A percentile compares a stretch with the other conserved stretches of the same genome.
Conservation (phyloP, 2,888 invertebrate species). For the Mactromeris polynyma region DNA sequence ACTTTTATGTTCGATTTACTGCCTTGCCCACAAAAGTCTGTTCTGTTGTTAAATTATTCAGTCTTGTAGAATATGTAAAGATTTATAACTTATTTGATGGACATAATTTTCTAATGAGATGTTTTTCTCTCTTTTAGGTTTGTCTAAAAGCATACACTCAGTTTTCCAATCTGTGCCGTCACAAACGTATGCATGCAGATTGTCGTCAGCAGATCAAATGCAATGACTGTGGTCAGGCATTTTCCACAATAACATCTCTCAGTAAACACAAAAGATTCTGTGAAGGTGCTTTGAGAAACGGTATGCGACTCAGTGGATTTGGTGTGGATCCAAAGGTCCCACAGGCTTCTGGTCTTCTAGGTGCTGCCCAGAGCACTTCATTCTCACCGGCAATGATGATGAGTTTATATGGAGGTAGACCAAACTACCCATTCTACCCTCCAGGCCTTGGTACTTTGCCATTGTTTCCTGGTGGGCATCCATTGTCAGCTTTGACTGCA, state of each 20-base stretch:
- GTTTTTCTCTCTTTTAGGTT: slow-evolving; percentile 65
- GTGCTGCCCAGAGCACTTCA: slow-evolving; percentile 65
- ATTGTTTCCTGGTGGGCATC: slow-evolving; percentile 72
- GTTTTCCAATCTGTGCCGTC: slow-evolving; percentile 99
- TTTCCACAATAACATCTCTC: slow-evolving; percentile 96
- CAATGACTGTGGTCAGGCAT: slow-evolving; percentile 96
- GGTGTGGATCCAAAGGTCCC: slow-evolving; percentile 67
- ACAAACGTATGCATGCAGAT: slow-evolving; percentile 99
- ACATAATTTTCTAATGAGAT: not conserved
- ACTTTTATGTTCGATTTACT: no score
- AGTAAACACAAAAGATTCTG: slow-evolving; percentile 98
- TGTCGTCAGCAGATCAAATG: slow-evolving; percentile 97
- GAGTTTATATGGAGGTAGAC: slow-evolving; percentile 78
- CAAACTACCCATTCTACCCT: slow-evolving; percentile 82
- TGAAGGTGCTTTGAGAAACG: slow-evolving; percentile 90
- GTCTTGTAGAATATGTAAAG: not conserved
- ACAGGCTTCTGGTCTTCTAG: slow-evolving; percentile 51
- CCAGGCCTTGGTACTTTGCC: slow-evolving; percentile 74
- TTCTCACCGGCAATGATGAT: slow-evolving; percentile 76
- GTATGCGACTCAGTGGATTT: slow-evolving; percentile 78
- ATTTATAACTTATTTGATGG: not conserved
- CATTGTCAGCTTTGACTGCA: slow-evolving; percentile 67
- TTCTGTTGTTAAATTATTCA: not conserved
- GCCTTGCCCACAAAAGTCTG: not conserved
- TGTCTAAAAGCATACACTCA: slow-evolving; percentile 99